Base-by-base conservation (phyloP, 2,888 invertebrate species). In the Sphaerophoria taeniata region DNA sequence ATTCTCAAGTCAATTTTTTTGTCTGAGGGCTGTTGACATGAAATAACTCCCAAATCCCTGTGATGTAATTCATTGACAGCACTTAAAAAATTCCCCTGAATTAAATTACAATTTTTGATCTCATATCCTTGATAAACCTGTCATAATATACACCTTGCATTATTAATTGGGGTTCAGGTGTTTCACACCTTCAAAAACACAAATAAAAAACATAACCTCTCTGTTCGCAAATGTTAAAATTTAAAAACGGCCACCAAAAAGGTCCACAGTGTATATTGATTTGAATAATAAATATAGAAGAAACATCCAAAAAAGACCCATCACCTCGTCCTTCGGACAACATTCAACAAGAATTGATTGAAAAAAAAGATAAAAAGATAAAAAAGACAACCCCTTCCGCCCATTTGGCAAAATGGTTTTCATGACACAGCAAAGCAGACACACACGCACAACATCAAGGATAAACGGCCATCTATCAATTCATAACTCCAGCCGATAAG, bases 391-490 rank as follows among this genome's bases (percentile, higher is more conserved):
- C 43, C 9, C 43, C 43, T 9, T 9, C 12, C 43, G 11, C 12
- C 9, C 12, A 43, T 43, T 43, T 11, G 12, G 11, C 43, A 24
- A 24, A 24, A 24, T 24, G 24, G 24, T 24, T 9, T 43, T 3
- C 43, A 43, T 43, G 11, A 43, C 9, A 43, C 43, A 11, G 0
- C 43, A 43, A 43, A 12, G 39, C 39, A 7, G 39, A 39, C 6
- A n/a, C 34, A 58, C 58, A 55, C 55, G 33, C 55, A 55, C 39
- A 39, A 24, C 39, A 16, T 39, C 11, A 39, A 39, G 39, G 39
- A 58, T 16, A 4, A 34, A 39, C 39, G 39, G 24, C 58, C 58
- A 36, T 58, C 16, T 34, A 58, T 39, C 58, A 16, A 58, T 39
- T 39, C 43, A 43, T 43, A 9, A 43, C 11, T 14, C 24, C 24